These are phyloP conservation scores for Drosophila navojoa DNA, from an alignment of 1,140 invertebrate genomes.

Conservation along the genomic window DNA sequence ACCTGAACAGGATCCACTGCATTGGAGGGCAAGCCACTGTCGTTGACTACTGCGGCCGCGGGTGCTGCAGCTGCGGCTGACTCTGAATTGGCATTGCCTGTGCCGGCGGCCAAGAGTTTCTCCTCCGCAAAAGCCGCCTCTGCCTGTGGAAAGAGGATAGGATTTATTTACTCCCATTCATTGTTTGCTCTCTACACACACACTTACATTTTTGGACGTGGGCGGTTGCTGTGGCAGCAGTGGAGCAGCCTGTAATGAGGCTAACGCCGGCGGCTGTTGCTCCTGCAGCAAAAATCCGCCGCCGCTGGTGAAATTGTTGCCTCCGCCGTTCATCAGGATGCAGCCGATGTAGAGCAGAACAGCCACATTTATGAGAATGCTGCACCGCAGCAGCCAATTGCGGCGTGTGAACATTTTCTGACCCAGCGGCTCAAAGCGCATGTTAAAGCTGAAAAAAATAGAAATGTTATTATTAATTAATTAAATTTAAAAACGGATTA, in stretches of 20 bases:
- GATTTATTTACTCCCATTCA: neutral
- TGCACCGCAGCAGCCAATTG: conserved; percentile 89
- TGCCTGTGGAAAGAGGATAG: conserved; percentile 7
- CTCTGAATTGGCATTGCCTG: conserved; percentile 45
- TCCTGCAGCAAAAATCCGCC: conserved; percentile 78
- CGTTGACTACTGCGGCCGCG: conserved; percentile 34
- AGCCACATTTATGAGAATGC: conserved; percentile 89
- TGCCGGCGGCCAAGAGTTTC: conserved; percentile 32
- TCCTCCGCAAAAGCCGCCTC: conserved; percentile 59
- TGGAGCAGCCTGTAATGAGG: conserved; percentile 53
- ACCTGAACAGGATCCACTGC: conserved; percentile 52
- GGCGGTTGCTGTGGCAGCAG: conserved; percentile 48
- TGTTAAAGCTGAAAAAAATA: conserved; percentile 57
- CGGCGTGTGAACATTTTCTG: conserved; percentile 86
- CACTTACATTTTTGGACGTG: conserved; percentile 58
- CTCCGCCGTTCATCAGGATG: conserved; percentile 84
- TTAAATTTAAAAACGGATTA: neutral
- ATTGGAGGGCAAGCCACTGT: conserved; percentile 37
- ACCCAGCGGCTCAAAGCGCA: conserved; percentile 80
- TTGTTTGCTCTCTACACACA: conserved; percentile 24
- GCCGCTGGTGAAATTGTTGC: conserved; percentile 73
- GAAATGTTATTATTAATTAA: too few relatives aligned
- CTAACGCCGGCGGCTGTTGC: conserved; percentile 35
- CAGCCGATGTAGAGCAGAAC: conserved; percentile 89
- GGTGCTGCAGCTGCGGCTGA: conserved; percentile 36